Base-by-base conservation (phyloP, 2,113 vertebrate genomes). In the Meleagris gallopavo region DNA sequence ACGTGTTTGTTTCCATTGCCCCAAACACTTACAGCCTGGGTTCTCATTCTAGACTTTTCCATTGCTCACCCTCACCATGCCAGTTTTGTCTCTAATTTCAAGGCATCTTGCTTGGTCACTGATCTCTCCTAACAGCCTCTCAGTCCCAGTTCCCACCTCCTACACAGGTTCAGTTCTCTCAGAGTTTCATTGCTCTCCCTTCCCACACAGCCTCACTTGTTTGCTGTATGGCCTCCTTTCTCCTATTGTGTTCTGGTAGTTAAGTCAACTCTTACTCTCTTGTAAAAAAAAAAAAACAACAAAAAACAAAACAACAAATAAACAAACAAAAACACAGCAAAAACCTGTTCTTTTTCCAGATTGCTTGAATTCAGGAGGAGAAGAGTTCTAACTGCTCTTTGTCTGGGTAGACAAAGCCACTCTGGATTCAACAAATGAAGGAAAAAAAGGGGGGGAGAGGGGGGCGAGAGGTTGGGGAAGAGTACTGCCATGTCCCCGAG, bases 311-410 rank as follows among this genome's bases (percentile, higher is more conserved):
- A n/a, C n/a, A 48, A 41, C 8, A 76, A 78, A 81, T 4, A 52
- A 32, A 32, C 11, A 27, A 54, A 50, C 21, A 52, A 14, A 13
- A 25, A 30, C 48, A 16, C 27, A 54, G 9, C 27, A 54, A 54
- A 27, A 36, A 1, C 5, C 15, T 0, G 0, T 5, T 80, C 36
- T 66, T 85, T 43, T 38, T 81, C 19, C 50, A 67, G 22, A 70
- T 4, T 64, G 12, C 16, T 70, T 60, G 64, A 65, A 29, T 7
- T 52, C 76, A 32, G 45, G 27, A 74, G 25, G 27, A 74, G 36
- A 72, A 11, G 38, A 40, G 22, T 29, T 89, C 27, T 86, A 83
- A 38, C 41, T 86, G 19, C 6, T 79, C 1, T 0, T 76, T 77
- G 25, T 8, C n/a, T 41, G 20, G 8, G 20, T 52, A 83, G 22